Base-by-base conservation (phyloP, 2,113 vertebrate species). In the Neolamprologus tretocephalus region DNA sequence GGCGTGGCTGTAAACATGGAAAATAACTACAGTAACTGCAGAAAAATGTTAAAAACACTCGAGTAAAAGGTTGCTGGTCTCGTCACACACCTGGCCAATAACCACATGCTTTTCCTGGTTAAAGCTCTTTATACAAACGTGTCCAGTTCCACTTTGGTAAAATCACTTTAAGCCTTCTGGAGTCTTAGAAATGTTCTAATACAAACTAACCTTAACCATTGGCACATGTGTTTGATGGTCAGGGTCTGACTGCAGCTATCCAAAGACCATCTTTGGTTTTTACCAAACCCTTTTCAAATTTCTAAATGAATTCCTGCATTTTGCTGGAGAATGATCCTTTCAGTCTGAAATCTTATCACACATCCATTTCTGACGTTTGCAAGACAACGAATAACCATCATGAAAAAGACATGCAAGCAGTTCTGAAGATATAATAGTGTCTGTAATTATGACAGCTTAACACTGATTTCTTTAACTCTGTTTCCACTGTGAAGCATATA, bases 61-160 rank as follows among this genome's bases (percentile, higher is more conserved):
- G 9, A 63, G 31, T 63, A 35, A 35, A 3, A 66, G 33, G 2
- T 66, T 4, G 0, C 31, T 63, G 58, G 0, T 35, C 17, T 63
- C 58, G 0, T 17, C 68, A 21, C 68, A 73, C 68, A 0, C 5
- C 68, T 73, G 68, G 40, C 14, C 68, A 73, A 47, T 47, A 26
- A 3, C 5, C 2, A 26, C 71, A 19, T 12, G 23, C 8, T 47
- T 75, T 42, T 47, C 71, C 17, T 7, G 68, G 40, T 47, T 47
- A 47, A 47, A 28, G 40, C 13, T 7, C 8, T 47, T 45, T 26
- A 73, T 17, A 45, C 37, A 45, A 45, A 45, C 21, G 37, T 73
- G 23, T 75, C 37, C 66, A 42, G 23, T 16, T 75, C 17, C 66
- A 71, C 66, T 42, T 16, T 42, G 66, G 9, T 26, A 28, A 45